Evolutionary conservation across 2,113 vertebrate species (phyloP), one percentile per base, ranked within the genome.

Genomic region (Triplophysa rosa): DNA sequence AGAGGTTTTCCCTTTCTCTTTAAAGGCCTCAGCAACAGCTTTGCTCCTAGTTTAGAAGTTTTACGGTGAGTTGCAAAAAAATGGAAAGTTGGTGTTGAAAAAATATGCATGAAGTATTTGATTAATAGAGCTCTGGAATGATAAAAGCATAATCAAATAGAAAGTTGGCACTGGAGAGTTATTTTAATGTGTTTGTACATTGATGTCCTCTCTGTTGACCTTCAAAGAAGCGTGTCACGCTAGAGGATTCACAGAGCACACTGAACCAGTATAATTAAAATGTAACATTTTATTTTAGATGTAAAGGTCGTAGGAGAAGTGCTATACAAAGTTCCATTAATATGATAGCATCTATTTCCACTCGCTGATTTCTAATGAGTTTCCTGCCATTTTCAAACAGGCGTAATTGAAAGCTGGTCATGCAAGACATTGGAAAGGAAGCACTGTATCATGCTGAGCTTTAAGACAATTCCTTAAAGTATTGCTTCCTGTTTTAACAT

Each of bases 341-440:
- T 29, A 40, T 17, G 54, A 65, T 42, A 59, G 42, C 45, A 67
- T 68, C 82, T 16, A 73, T 91, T 91, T 89, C 89, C 92, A 92
- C 86, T 84, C 89, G 90, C 89, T 90, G 92, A 93, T 90, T 95
- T 90, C 93, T 90, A 92, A 94, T 90, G 89, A 92, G 90, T 91
- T 94, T 91, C 94, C 89, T 92, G 87, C 86, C 88, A 89, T 89
- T 91, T 76, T 84, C 86, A 84, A 89, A 90, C 88, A 90, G 87
- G 90, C 92, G 92, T 94, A 95, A 96, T 94, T 93, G 93, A 91
- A 92, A 87, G 84, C 82, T 88, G 88, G 88, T 87, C 89, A 92
- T 87, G 93, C 88, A 76, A 88, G 89, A 92, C 90, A 80, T 75
- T 87, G 88, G 80, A 79, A 84, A 88, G 87, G 82, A 80, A 85